Percentiles rank a stretch among this genome's conserved stretches.
Conservation (phyloP, 1,140 invertebrate species). For the Melitaea cinxia region DNA sequence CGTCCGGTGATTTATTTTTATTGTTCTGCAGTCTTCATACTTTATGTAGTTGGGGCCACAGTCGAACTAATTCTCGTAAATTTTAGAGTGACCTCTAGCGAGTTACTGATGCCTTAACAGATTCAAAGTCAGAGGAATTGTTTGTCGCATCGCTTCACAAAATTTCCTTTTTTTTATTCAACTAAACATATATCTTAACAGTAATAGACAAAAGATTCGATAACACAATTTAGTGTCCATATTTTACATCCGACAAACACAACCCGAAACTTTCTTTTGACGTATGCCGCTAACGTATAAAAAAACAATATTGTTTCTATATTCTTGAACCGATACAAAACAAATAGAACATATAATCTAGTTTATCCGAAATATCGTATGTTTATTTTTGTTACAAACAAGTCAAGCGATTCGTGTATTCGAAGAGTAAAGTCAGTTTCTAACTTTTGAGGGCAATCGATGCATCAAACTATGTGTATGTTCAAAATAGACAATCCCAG, state of each 20-base stretch:
- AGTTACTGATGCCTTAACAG: slow-evolving; percentile 7
- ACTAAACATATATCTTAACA: too few species aligned
- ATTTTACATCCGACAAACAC: too few species aligned
- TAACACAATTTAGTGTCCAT: too few species aligned
- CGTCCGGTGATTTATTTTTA: slow-evolving; percentile 13
- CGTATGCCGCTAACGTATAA: not conserved
- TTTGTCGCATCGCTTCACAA: not conserved
- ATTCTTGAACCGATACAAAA: not conserved
- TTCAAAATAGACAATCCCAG: slow-evolving; percentile 23
- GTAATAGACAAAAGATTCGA: too few species aligned
- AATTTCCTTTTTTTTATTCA: too few species aligned
- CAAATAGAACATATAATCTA: not conserved
- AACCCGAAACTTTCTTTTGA: too few species aligned
- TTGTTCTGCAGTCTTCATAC: slow-evolving; percentile 10
- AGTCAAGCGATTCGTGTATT: slow-evolving; percentile 17
- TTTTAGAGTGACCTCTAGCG: slow-evolving; percentile 1
- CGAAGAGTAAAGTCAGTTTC: slow-evolving; percentile 23
- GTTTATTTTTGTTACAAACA: not conserved
- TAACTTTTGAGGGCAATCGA: slow-evolving; percentile 24
- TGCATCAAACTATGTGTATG: slow-evolving; percentile 21
- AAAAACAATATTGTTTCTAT: not conserved
- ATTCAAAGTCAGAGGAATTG: slow-evolving; percentile 11
- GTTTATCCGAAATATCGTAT: not conserved
- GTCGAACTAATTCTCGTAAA: slow-evolving; percentile 12
- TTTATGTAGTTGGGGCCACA: slow-evolving; percentile 11